These are phyloP conservation scores for Triplophysa siluroides DNA, from an alignment of 2,113 vertebrate genomes.

Conservation along the genomic window DNA sequence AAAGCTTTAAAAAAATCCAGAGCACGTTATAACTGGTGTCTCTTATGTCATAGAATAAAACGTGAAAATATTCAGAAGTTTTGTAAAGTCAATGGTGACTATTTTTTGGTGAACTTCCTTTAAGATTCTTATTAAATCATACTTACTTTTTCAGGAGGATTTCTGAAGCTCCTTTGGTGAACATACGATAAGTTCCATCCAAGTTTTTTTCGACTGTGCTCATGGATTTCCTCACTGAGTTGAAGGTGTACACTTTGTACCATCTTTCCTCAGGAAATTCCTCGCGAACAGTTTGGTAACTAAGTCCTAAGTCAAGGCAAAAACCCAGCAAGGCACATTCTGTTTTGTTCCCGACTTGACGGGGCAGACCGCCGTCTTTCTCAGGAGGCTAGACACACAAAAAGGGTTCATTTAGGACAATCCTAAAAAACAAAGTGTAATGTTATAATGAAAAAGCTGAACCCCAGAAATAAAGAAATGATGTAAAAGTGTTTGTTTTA, in stretches of 20 bases:
- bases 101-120: too few species aligned
- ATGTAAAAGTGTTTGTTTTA: neutral
- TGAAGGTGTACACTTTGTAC: constrained; percentile 98
- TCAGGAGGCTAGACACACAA: constrained; percentile 82
- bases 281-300: constrained; percentile 91
- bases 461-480: neutral
- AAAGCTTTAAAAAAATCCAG: too few species aligned
- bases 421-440: neutral
- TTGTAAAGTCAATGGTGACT: too few species aligned
- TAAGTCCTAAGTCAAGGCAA: constrained; percentile 83
- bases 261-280: constrained; percentile 93
- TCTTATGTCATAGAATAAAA: too few species aligned
- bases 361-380: constrained; percentile 93
- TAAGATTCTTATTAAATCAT: neutral
- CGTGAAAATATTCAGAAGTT: too few species aligned
- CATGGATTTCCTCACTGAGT: constrained; percentile 98
- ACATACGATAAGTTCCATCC: constrained; percentile 94
- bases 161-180: constrained; percentile 97
- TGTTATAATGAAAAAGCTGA: constrained; percentile 10
- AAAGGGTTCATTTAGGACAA: constrained; percentile 22
- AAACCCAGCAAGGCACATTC: constrained; percentile 99
- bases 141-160: constrained; percentile 97
- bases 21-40: too few species aligned
- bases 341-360: constrained; percentile 98
- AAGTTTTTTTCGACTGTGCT: constrained; percentile 93